These are phyloP conservation scores for Stenchaetothrips biformis DNA, from an alignment of 2,888 invertebrate genomes.

Conservation along the genomic window DNA sequence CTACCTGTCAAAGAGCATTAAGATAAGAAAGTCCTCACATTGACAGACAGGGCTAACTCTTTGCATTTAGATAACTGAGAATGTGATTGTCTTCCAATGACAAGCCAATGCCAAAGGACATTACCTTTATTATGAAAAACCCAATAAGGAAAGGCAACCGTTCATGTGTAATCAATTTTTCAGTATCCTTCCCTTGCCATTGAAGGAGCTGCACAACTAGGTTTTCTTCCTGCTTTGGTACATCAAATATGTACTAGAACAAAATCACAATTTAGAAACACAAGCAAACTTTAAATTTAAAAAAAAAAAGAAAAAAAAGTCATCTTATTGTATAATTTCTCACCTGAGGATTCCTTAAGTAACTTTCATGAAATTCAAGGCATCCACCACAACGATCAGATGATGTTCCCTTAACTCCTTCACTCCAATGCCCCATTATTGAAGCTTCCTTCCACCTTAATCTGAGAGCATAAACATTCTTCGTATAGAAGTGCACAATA, in stretches of 20 bases:
- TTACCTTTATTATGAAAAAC: constrained; percentile 41
- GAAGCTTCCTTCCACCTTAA: constrained; percentile 51
- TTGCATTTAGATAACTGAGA: background rate
- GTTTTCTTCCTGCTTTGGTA: constrained; percentile 46
- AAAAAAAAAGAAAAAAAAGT: background rate
- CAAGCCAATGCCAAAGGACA: background rate
- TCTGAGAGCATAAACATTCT: constrained; percentile 47
- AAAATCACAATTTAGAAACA: constrained; percentile 28
- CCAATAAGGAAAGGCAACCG: constrained; percentile 40
- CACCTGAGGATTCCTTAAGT: constrained; percentile 56
- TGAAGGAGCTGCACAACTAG: constrained; percentile 51
- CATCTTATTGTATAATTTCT: constrained; percentile 11
- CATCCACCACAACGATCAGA: constrained; percentile 54
- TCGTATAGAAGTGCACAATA: constrained; percentile 56
- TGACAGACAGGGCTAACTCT: background rate
- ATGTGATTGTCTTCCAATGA: background rate
- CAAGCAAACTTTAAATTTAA: constrained; percentile 25
- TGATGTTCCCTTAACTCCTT: constrained; percentile 41
- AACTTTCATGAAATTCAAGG: constrained; percentile 51
- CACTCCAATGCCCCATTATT: constrained; percentile 51
- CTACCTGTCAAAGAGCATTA: constrained; percentile 42
- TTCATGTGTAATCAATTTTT: constrained; percentile 38
- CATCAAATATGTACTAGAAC: constrained; percentile 48
- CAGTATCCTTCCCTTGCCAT: constrained; percentile 41
- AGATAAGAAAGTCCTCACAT: background rate